phyloP scores from a whole-genome alignment of 2,797 vertebrate species.

The Helicolenus hilgendorfi region DNA sequence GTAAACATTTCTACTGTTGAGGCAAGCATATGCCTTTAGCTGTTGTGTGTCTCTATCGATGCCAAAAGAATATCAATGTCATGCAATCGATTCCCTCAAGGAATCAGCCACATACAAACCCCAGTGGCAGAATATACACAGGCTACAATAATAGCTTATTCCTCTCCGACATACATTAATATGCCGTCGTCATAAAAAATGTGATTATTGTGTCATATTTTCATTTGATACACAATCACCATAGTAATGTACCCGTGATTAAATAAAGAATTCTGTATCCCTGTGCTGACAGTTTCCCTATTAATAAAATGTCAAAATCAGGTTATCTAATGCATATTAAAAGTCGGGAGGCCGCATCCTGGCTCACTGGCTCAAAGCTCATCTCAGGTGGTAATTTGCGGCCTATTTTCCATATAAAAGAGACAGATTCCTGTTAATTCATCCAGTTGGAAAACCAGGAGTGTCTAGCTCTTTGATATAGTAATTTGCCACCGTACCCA shows the following conservation, averaged over 20 bases:
- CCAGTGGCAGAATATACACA: background rate
- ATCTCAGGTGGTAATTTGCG: constrained; percentile 83
- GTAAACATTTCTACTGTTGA: background rate
- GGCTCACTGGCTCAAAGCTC: constrained; percentile 73
- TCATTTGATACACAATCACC: constrained; percentile 76
- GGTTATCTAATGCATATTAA: constrained; percentile 83
- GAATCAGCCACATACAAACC: background rate
- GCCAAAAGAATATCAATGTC: constrained; percentile 52
- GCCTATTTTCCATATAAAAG: constrained; percentile 82
- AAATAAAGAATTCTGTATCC: constrained; percentile 73
- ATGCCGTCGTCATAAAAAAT: constrained; percentile 56
- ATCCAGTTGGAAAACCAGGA: constrained; percentile 62
- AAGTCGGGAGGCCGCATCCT: constrained; percentile 62
- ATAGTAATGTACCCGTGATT: constrained; percentile 76
- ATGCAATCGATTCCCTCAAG: constrained; percentile 38
- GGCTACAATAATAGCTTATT: constrained; percentile 27
- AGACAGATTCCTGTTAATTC: constrained; percentile 70
- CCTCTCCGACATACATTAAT: constrained; percentile 59
- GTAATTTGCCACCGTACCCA: constrained; percentile 6
- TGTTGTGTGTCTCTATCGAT: constrained; percentile 8
- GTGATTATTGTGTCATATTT: constrained; percentile 69
- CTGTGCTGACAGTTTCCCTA: constrained; percentile 78
- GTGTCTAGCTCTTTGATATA: constrained; percentile 29
- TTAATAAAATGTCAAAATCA: constrained; percentile 88
- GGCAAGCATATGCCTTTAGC: background rate